Percentiles rank a stretch among this genome's conserved stretches.
Conservation (phyloP, 2,888 invertebrate genomes). For the Macropis europaea region DNA sequence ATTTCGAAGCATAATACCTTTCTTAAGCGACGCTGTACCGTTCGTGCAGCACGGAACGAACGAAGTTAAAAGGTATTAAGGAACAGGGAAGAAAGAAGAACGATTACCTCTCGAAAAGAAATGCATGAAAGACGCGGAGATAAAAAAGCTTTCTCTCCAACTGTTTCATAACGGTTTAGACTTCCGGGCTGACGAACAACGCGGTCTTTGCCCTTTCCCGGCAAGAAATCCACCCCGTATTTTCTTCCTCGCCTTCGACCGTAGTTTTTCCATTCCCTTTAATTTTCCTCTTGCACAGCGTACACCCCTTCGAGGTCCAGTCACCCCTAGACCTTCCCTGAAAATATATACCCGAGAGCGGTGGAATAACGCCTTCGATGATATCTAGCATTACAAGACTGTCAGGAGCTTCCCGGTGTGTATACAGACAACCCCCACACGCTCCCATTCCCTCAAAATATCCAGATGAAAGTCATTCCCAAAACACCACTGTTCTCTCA, state of each 20-base stretch:
- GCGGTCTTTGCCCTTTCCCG: slow-evolving; percentile 48
- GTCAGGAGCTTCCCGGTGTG: slow-evolving; percentile 13
- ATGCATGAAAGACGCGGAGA: slow-evolving; percentile 45
- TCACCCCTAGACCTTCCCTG: slow-evolving; percentile 21
- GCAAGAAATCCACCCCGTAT: slow-evolving; percentile 42
- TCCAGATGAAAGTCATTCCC: background rate
- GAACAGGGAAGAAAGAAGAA: slow-evolving; percentile 36
- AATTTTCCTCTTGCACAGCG: slow-evolving; percentile 36
- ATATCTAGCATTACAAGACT: slow-evolving; percentile 36
- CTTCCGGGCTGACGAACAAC: slow-evolving; percentile 51
- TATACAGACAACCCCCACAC: background rate
- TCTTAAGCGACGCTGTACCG: background rate
- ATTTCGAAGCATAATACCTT: background rate
- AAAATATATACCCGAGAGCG: slow-evolving; percentile 33
- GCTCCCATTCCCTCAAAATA: slow-evolving; percentile 13
- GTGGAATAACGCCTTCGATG: slow-evolving; percentile 50
- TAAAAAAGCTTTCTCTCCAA: slow-evolving; percentile 63
- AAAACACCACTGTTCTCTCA: background rate
- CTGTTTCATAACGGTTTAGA: slow-evolving; percentile 66
- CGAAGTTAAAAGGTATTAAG: slow-evolving; percentile 12
- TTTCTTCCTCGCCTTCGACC: slow-evolving; percentile 16
- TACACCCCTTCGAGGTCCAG: slow-evolving; percentile 8
- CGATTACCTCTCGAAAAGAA: slow-evolving; percentile 61
- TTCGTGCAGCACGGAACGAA: background rate
- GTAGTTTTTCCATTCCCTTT: slow-evolving; percentile 32